Evolutionary conservation across 2,888 invertebrate genomes (phyloP), one percentile per base, ranked within the genome.

Genomic region (Leptopterna dolabrata): DNA sequence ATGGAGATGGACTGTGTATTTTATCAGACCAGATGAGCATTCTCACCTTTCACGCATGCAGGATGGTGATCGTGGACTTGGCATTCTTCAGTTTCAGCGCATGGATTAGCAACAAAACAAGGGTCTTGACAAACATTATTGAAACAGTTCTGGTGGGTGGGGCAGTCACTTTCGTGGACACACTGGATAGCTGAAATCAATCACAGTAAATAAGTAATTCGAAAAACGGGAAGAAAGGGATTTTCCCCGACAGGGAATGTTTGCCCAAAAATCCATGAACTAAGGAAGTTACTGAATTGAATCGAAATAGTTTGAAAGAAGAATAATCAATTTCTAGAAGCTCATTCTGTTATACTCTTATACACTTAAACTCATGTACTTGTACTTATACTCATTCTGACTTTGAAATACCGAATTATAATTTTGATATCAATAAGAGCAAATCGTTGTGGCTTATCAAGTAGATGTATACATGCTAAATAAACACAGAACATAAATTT

Each of bases 11-110:
- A n/a, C n/a, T n/a, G n/a, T n/a, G n/a, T n/a, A n/a, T n/a, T n/a
- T n/a, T n/a, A 55, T 3, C n/a, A 11, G 55, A 55, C n/a, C 9
- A 45, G 36, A 36, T 36, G 36, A 2, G 7, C 7, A 7, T 36
- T 4, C 29, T 36, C 27, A 95, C 97, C 96, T 93, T 95, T 95
- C 63, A 95, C 94, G 91, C 97, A 97, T 88, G 96, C 95, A 11
- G 97, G 96, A 91, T 96, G 95, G 91, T 97, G 97, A 90, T 96
- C 93, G 90, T 96, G 93, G 76, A 97, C 96, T 90, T 95, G 95
- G 91, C 97, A 97, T 90, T 96, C 95, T 90, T 97, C 96, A 82
- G 95, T 94, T 71, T 93, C 92, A 36, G 94, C 92, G 91, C 97
- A 97, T 1, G 96, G 96, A 89, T 96, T 95, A 30, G 93, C 94